Base-by-base conservation (phyloP, 2,113 vertebrate genomes). In the Elgaria multicarinata region DNA sequence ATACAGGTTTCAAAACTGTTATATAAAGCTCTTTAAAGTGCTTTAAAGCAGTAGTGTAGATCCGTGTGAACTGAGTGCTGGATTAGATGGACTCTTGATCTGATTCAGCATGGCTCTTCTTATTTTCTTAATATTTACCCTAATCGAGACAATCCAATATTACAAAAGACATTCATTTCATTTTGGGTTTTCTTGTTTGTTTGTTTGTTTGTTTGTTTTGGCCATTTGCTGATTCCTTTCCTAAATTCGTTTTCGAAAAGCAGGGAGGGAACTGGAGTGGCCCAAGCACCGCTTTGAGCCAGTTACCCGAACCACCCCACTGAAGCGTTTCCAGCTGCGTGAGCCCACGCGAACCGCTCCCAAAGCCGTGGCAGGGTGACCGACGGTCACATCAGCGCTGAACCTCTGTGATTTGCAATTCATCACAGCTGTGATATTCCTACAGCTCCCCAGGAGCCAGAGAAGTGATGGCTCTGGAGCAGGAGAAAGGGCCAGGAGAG, bases 361-460 rank as follows among this genome's bases (percentile, higher is more conserved):
- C 80, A 66, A 84, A 84, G 12, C 31, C 26, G 13, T 75, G 50
- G n/a, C 74, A 0, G 0, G 18, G 62, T 71, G 28, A 24, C 24
- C 82, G 76, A 14, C n/a, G 36, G 0, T 80, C 55, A 1, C 20
- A 84, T 31, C 81, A 53, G 58, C 31, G 8, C n/a, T 14, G 71
- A 77, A 77, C 55, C 72, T 62, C 46, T 75, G 89, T 86, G 22
- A 36, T 1, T 36, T 3, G 55, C 85, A 85, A 71, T 76, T 89
- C 84, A 58, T 81, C 88, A 92, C 9, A 92, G 87, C 69, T 81
- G 58, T 28, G 0, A 8, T 72, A 90, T 53, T 46, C 6, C 80
- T 69, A 33, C 22, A 33, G 2, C 75, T 66, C 88, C 71, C 36
- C 1, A 53, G 80, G 55, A 84, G 28, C 71, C 71, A 76, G 44